Evolutionary conservation across 1,140 invertebrate genomes (phyloP).

Genomic region (Ceratina japonica): DNA sequence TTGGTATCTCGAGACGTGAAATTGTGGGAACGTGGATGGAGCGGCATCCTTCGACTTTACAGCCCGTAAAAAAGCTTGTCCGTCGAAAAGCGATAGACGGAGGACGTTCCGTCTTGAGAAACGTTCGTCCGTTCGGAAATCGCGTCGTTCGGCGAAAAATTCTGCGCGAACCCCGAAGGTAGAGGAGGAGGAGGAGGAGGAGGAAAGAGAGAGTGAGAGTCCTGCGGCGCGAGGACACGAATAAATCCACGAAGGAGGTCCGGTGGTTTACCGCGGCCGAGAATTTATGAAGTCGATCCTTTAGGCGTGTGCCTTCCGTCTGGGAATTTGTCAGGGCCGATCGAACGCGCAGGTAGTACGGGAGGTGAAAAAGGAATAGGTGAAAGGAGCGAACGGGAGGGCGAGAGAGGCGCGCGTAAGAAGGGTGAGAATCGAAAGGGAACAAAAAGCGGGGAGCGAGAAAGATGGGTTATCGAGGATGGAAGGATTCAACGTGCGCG

Average conservation of each 20-base stretch:
- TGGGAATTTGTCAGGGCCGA: conserved; percentile 59
- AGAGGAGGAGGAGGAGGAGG: too few species aligned
- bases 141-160: conserved; percentile 27
- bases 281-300: conserved; percentile 60
- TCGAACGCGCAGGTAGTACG: background rate
- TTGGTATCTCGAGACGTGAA: background rate
- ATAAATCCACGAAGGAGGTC: conserved; percentile 54
- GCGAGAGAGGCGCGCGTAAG: background rate
- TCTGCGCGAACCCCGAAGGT: background rate
- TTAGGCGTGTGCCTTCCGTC: conserved; percentile 56
- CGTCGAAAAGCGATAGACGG: background rate
- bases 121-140: background rate
- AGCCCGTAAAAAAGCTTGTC: background rate
- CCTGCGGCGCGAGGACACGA: conserved; percentile 30
- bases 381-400: background rate
- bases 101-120: background rate
- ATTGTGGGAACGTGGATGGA: background rate
- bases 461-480: conserved; percentile 36
- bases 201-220: too few species aligned
- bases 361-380: background rate
- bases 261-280: conserved; percentile 45
- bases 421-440: background rate
- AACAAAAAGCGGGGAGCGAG: background rate
- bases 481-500: conserved; percentile 38
- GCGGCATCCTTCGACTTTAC: background rate